Percentiles rank a stretch among this genome's conserved stretches.
Evolutionary conservation across 2,113 vertebrate genomes (phyloP).

Genomic region (human (Homo sapiens)): DNA sequence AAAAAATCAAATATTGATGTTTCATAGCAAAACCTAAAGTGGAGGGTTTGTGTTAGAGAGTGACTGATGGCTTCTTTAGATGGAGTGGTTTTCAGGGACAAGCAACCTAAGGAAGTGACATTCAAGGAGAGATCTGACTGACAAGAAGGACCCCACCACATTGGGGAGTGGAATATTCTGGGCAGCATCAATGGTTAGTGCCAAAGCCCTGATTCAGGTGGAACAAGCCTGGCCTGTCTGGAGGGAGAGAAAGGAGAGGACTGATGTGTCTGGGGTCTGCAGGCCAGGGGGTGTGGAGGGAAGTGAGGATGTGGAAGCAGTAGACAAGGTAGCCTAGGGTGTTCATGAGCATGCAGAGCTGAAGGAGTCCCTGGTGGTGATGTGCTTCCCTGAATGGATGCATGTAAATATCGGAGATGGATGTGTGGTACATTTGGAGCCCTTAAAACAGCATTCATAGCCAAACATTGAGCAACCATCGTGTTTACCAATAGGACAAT

Average conservation of each 20-base stretch:
- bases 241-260: neutral
- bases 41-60: neutral
- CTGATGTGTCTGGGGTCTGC: no score
- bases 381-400: neutral
- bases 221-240: neutral
- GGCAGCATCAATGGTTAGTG: neutral
- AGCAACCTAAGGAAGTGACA: neutral
- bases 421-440: no score
- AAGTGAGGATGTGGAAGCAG: neutral
- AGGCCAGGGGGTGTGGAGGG: fast-evolving
- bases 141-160: neutral
- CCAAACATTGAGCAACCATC: neutral
- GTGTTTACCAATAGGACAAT: neutral
- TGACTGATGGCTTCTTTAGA: neutral
- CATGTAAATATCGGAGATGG: neutral
- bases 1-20: neutral
- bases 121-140: neutral
- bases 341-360: neutral
- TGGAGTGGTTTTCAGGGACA: neutral
- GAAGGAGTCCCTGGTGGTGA: neutral
- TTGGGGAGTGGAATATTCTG: fast-evolving
- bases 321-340: fast-evolving
- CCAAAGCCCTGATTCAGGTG: neutral
- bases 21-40: neutral
- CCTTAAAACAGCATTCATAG: neutral